These are phyloP conservation scores for Thaleichthys pacificus DNA, from an alignment of 2,797 vertebrate genomes.

Conservation along the genomic window DNA sequence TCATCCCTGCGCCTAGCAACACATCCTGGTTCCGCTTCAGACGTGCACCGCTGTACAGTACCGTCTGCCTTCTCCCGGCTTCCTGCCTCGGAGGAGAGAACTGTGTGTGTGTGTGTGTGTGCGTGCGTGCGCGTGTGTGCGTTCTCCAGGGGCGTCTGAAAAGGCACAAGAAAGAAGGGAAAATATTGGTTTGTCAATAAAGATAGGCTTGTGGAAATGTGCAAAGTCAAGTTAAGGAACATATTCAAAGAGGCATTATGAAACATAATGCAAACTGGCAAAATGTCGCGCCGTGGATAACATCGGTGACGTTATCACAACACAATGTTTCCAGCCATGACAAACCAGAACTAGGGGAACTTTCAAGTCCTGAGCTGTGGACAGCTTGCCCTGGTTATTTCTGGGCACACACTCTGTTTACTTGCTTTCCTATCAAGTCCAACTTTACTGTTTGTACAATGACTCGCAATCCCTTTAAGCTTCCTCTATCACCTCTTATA, in stretches of 20 bases:
- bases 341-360: background rate
- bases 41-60: slow-evolving; percentile 75
- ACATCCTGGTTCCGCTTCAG: slow-evolving; percentile 80
- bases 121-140: too few species aligned
- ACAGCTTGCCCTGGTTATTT: too few species aligned
- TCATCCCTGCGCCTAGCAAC: slow-evolving; percentile 76
- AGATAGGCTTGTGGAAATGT: background rate
- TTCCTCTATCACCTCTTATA: too few species aligned
- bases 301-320: background rate
- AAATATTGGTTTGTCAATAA: background rate
- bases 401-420: too few species aligned
- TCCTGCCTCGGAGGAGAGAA: slow-evolving; percentile 57
- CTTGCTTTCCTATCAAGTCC: too few species aligned
- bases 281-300: background rate
- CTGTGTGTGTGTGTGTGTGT: too few species aligned
- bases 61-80: slow-evolving; percentile 46
- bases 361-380: background rate
- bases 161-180: background rate
- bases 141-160: background rate
- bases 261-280: too few species aligned
- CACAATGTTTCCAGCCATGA: background rate
- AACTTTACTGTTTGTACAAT: too few species aligned
- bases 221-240: background rate
- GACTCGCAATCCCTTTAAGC: too few species aligned
- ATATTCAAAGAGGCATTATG: too few species aligned